Evolutionary conservation across 2,113 vertebrate genomes (phyloP).

Genomic region (Marcusenius ussheri): DNA sequence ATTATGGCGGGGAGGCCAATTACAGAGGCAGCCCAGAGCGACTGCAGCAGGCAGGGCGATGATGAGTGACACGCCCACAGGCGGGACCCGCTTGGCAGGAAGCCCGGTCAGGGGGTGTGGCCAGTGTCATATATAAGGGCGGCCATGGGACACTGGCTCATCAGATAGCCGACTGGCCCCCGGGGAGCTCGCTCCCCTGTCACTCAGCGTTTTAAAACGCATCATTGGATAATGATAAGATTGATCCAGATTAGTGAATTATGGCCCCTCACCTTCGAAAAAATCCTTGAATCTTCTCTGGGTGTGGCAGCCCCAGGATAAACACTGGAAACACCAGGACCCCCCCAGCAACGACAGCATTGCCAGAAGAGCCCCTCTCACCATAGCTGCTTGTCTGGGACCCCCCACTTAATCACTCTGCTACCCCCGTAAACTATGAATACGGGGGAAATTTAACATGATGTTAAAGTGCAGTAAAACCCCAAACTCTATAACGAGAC

Average conservation of each 20-base stretch:
- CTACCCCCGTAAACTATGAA: neutral
- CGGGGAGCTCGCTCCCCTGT: neutral
- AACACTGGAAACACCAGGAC: neutral
- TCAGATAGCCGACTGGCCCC: neutral
- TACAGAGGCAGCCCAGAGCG: constrained; percentile 27
- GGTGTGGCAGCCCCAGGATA: neutral
- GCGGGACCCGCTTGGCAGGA: neutral
- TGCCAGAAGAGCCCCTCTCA: neutral
- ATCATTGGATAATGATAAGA: neutral
- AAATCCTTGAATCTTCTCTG: neutral
- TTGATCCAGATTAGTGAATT: neutral
- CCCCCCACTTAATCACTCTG: neutral
- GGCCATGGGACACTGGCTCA: neutral
- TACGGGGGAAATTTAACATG: neutral
- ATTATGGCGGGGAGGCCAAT: constrained; percentile 34
- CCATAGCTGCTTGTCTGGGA: neutral
- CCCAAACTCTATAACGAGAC: neutral
- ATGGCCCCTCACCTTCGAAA: neutral
- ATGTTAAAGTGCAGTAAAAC: neutral
- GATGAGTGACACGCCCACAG: neutral
- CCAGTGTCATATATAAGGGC: neutral
- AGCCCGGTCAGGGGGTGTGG: neutral
- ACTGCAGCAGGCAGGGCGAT: constrained; percentile 27
- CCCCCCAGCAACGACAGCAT: neutral
- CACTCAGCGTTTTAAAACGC: neutral